Percentiles rank a stretch among this genome's conserved stretches.
These are phyloP conservation scores for Papilio protenor DNA, from an alignment of 2,888 invertebrate species.

Conservation along the genomic window DNA sequence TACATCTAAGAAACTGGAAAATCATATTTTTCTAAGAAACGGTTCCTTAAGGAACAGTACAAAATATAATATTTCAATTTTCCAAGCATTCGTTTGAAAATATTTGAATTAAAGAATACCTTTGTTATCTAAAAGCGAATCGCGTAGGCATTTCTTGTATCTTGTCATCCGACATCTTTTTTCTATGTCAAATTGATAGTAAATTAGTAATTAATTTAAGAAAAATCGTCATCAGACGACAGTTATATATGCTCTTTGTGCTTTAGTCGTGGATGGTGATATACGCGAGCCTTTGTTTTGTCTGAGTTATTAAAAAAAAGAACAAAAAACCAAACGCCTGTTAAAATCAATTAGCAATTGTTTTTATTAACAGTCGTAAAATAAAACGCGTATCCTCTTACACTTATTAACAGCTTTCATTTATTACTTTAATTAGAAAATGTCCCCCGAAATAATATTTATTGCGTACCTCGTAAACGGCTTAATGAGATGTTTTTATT, in stretches of 20 bases:
- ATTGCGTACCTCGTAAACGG: slow-evolving; percentile 37
- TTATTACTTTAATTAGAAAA: slow-evolving; percentile 39
- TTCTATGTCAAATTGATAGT: too few species aligned
- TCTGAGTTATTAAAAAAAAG: too few species aligned
- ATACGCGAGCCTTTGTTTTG: not conserved
- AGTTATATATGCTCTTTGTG: not conserved
- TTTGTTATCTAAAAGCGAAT: too few species aligned
- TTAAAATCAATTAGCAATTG: not conserved
- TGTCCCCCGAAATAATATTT: slow-evolving; percentile 33
- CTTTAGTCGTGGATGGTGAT: not conserved
- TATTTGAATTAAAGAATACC: not conserved
- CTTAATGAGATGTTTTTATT: slow-evolving; percentile 40
- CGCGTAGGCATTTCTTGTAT: too few species aligned
- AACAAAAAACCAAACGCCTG: not conserved
- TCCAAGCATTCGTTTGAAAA: not conserved
- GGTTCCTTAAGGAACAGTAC: not conserved
- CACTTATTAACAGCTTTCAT: slow-evolving; percentile 34
- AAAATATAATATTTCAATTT: not conserved
- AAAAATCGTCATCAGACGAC: too few species aligned
- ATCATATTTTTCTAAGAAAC: not conserved
- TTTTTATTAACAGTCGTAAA: slow-evolving; percentile 18
- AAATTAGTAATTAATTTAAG: too few species aligned
- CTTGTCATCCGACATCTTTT: too few species aligned
- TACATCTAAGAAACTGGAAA: not conserved
- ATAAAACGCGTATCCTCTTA: slow-evolving; percentile 19